Conservation (phyloP, 1,140 invertebrate genomes). For the Meloidogyne hapla region DNA sequence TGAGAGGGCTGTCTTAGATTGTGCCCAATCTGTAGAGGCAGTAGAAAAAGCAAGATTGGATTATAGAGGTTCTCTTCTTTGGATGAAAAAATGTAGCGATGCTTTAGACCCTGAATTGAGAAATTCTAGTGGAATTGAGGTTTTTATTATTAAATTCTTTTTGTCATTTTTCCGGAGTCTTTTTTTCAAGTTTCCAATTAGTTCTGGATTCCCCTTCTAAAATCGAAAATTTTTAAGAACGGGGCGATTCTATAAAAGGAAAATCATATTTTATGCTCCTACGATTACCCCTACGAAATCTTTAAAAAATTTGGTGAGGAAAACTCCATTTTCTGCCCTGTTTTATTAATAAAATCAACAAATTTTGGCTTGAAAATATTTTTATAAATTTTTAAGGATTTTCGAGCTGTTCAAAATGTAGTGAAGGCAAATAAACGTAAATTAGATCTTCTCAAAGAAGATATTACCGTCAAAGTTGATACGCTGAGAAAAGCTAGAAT, state of each 20-base stretch:
- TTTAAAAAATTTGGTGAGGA: no score
- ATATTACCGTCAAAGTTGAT: constrained; percentile 71
- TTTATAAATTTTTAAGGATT: constrained; percentile 73
- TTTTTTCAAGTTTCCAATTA: no score
- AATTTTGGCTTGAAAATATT: no score
- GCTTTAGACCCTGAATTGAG: constrained; percentile 88
- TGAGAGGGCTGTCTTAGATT: constrained; percentile 87
- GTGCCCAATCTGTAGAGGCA: constrained; percentile 79
- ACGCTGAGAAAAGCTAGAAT: constrained; percentile 83
- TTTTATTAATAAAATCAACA: no score
- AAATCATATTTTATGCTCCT: no score
- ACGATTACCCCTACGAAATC: no score
- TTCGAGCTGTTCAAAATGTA: constrained; percentile 77
- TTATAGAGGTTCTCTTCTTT: constrained; percentile 86
- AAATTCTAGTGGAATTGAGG: not conserved
- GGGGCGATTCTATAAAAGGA: no score
- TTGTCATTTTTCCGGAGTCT: no score
- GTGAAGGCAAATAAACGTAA: constrained; percentile 77
- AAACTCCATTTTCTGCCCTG: no score
- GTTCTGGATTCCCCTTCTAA: no score
- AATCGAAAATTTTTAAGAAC: no score
- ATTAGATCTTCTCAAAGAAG: constrained; percentile 87
- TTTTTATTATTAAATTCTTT: not conserved
- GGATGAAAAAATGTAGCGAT: constrained; percentile 97
- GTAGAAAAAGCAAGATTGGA: constrained; percentile 94